Evolutionary conservation across 2,113 vertebrate genomes (phyloP).

Genomic region (Sardina pilchardus): DNA sequence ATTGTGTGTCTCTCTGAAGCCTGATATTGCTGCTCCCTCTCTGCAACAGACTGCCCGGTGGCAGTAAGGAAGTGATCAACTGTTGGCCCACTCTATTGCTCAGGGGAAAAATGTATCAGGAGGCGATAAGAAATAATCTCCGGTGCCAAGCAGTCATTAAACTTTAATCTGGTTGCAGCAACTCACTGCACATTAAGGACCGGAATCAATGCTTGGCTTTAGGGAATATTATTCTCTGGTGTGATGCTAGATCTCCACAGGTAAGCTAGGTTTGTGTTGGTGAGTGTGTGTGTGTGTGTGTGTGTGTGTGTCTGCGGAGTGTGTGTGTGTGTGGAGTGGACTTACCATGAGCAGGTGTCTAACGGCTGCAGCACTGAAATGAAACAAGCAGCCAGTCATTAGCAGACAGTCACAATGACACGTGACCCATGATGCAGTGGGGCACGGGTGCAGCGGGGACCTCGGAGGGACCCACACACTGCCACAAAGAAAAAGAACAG

Average conservation of each 20-base stretch:
- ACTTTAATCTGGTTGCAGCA: neutral
- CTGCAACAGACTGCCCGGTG: neutral
- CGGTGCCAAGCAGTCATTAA: neutral
- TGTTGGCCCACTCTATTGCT: neutral
- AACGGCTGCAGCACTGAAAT: constrained; percentile 82
- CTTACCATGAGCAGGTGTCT: constrained; percentile 79
- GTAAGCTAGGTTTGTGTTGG: constrained; percentile 39
- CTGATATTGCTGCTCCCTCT: neutral
- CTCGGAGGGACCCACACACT: neutral
- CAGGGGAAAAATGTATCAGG: neutral
- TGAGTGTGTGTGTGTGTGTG: constrained; percentile 2
- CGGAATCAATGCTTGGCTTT: neutral
- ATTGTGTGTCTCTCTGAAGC: neutral
- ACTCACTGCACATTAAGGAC: neutral
- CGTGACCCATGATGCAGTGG: constrained; percentile 50
- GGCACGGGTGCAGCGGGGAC: constrained; percentile 30
- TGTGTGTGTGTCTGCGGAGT: constrained; percentile 22
- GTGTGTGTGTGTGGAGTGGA: constrained; percentile 50
- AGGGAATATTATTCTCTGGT: constrained; percentile 28
- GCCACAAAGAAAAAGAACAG: constrained; percentile 2
- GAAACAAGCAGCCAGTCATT: constrained; percentile 82
- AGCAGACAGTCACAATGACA: constrained; percentile 67
- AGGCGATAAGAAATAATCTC: neutral
- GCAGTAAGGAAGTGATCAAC: constrained; percentile 1
- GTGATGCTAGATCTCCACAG: constrained; percentile 41